These are phyloP conservation scores for Lates japonicus DNA, from an alignment of 2,797 vertebrate species.

Conservation along the genomic window DNA sequence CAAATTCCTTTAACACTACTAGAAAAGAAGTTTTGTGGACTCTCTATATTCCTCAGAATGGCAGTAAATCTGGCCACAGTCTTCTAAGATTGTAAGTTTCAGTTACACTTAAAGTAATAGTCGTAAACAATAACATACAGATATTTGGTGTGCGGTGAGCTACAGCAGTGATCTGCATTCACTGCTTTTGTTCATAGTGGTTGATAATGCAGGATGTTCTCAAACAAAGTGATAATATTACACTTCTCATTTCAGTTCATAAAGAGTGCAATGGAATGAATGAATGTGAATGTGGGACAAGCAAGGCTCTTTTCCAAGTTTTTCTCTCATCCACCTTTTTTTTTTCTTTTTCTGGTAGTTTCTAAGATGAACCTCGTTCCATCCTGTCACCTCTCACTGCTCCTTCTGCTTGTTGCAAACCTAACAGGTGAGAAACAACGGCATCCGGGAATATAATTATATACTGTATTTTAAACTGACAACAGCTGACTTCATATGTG, in stretches of 20 bases:
- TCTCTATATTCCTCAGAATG: not conserved
- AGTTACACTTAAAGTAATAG: too few relatives aligned
- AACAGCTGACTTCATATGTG: not conserved
- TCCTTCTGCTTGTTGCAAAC: conserved; percentile 51
- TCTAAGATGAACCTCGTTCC: conserved; percentile 57
- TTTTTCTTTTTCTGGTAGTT: conserved; percentile 33
- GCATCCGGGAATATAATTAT: not conserved
- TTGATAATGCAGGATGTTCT: not conserved
- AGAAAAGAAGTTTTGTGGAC: not conserved
- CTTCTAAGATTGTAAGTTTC: too few relatives aligned
- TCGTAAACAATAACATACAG: too few relatives aligned
- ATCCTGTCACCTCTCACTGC: conserved; percentile 42
- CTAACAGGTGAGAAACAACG: conserved; percentile 61
- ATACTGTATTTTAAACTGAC: not conserved
- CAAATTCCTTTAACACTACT: not conserved
- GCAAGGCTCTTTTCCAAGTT: not conserved
- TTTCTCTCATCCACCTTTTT: not conserved
- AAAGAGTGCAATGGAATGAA: not conserved
- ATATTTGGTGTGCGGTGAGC: not conserved
- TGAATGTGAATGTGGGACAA: not conserved
- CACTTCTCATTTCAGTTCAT: not conserved
- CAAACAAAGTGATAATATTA: not conserved
- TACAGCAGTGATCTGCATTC: not conserved
- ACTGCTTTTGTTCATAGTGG: not conserved
- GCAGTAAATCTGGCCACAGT: not conserved